Percentiles rank a stretch among this genome's conserved stretches.
Conservation (phyloP, 2,113 vertebrate genomes). For the Pontoporia blainvillei region DNA sequence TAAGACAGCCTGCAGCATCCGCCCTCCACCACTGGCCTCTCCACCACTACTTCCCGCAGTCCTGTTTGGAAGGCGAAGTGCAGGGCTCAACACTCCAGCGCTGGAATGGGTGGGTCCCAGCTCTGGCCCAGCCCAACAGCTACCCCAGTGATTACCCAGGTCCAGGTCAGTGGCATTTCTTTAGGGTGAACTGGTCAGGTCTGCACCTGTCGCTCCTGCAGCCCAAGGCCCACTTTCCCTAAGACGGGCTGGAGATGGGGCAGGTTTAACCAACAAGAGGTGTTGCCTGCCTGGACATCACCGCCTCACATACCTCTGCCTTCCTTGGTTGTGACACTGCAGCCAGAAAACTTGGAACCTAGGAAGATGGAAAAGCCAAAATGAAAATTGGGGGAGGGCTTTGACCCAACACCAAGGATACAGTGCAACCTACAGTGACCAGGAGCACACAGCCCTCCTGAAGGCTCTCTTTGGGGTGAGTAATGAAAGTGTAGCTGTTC, state of each 20-base stretch:
- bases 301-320: background rate
- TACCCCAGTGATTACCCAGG: background rate
- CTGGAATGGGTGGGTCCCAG: no score
- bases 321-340: background rate
- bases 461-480: background rate
- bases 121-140: background rate
- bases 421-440: background rate
- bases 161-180: background rate
- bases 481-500: background rate
- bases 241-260: background rate
- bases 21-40: background rate
- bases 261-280: background rate
- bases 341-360: background rate
- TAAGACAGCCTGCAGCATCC: background rate
- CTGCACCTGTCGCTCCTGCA: background rate
- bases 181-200: background rate
- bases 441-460: no score
- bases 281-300: background rate
- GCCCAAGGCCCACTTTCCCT: background rate
- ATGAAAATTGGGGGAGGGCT: background rate
- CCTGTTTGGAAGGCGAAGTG: background rate
- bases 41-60: rapidly evolving
- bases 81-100: background rate
- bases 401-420: background rate
- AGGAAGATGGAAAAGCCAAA: background rate